Evolutionary conservation across 2,888 invertebrate species (phyloP).

Genomic region (Gnatocerus cornutus): DNA sequence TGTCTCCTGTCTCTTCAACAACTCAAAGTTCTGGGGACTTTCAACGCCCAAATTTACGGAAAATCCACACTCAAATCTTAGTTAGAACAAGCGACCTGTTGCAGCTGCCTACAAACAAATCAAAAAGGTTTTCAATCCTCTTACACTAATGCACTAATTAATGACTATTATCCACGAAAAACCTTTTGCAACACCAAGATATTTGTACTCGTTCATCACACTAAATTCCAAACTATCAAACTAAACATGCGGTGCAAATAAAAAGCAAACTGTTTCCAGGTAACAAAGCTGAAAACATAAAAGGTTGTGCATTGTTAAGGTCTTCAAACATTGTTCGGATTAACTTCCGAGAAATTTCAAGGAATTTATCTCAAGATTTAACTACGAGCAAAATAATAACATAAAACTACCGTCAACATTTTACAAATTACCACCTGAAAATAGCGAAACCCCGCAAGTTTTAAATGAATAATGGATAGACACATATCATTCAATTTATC

Average conservation of each 20-base stretch:
- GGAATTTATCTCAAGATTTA: slow-evolving; percentile 16
- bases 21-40: slow-evolving; percentile 52
- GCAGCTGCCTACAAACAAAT: slow-evolving; percentile 46
- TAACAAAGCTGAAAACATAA: background rate
- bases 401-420: background rate
- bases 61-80: slow-evolving; percentile 43
- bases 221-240: background rate
- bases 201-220: background rate
- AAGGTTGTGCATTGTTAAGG: slow-evolving; percentile 1
- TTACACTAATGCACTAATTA: slow-evolving; percentile 43
- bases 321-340: slow-evolving; percentile 9
- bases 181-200: background rate
- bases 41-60: slow-evolving; percentile 33
- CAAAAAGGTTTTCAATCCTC: slow-evolving; percentile 44
- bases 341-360: slow-evolving; percentile 15
- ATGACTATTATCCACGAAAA: slow-evolving; percentile 25
- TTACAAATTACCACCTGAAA: slow-evolving; percentile 1
- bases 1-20: slow-evolving; percentile 65
- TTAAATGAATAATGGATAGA: no score
- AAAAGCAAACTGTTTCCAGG: background rate
- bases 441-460: no score
- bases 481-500: no score
- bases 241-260: background rate
- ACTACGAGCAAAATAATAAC: slow-evolving; percentile 5
- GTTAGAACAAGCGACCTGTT: slow-evolving; percentile 49